Conservation (phyloP, 2,888 invertebrate species). For the Myopa tessellatipennis region DNA sequence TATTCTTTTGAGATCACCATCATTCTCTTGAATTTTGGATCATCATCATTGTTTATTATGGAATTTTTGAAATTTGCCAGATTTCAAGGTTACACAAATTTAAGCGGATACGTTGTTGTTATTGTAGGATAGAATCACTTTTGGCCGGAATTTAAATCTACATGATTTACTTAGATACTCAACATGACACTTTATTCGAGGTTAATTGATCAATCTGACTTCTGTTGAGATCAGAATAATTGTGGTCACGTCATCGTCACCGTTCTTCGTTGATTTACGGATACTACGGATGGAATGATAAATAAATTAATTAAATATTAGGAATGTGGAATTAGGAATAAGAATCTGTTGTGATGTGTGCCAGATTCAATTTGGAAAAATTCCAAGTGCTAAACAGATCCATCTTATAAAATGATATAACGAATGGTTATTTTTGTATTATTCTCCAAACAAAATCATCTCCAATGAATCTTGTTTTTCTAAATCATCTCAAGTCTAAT, state of each 20-base stretch:
- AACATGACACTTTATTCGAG: not conserved
- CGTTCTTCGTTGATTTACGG: not conserved
- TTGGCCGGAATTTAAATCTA: not conserved
- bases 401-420: no score
- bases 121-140: not conserved
- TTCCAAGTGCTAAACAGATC: no score
- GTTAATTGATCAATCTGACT: constrained; percentile 8
- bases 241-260: not conserved
- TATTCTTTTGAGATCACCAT: not conserved
- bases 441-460: no score
- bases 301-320: no score
- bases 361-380: no score
- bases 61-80: not conserved
- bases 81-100: constrained; percentile 2
- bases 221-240: constrained; percentile 1
- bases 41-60: not conserved
- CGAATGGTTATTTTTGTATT: no score
- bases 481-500: not conserved
- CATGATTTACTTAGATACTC: not conserved
- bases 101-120: not conserved
- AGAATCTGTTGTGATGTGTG: not conserved
- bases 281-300: no score
- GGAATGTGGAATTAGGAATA: not conserved
- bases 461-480: no score
- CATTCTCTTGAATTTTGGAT: not conserved